Evolutionary conservation across 2,113 vertebrate genomes (phyloP), one percentile per base, ranked within the genome.

Genomic region (Seriola rivoliana): DNA sequence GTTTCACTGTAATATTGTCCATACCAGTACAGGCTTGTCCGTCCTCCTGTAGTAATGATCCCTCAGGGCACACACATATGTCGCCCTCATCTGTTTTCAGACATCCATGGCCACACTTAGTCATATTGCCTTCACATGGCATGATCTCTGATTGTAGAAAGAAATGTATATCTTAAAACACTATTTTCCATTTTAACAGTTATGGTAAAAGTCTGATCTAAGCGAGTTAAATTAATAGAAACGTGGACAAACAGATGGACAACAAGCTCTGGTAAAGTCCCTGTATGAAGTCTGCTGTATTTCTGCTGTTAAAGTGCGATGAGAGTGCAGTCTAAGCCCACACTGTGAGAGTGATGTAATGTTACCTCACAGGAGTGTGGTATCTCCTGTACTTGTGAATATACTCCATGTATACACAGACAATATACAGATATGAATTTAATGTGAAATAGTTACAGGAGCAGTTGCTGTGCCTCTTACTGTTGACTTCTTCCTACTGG

Each of bases 11-110:
- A 16, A 34, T 23, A 21, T 19, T 50, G 38, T 4, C 23, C 93
- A 17, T 93, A 99, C 98, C 98, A 0, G 95, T 95, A 70, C 98
- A 99, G 7, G 93, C 75, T 86, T 93, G 97, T 81, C 96, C 96
- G 89, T 97, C 96, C 10, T 58, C 82, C 84, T 90, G 83, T 19
- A 99, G 96, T 8, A 95, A 13, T 4, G 97, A 98, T 59, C 96
- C 97, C 78, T 96, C 94, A 0, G 96, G 96, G 90, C 97, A 99
- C 87, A 97, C 94, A 84, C 97, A 98, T 38, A 93, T 12, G 21
- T 95, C 91, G 1, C 96, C 96, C 38, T 95, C 81, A 3, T 91
- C 93, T 34, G 96, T 96, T 65, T 93, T 88, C 78, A 96, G 86
- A 85, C 98, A 99, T 32, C 92, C 94, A 0, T 97, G 89, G 66